These are phyloP conservation scores for Drosophila histrio DNA, from an alignment of 2,888 invertebrate species.

Conservation along the genomic window DNA sequence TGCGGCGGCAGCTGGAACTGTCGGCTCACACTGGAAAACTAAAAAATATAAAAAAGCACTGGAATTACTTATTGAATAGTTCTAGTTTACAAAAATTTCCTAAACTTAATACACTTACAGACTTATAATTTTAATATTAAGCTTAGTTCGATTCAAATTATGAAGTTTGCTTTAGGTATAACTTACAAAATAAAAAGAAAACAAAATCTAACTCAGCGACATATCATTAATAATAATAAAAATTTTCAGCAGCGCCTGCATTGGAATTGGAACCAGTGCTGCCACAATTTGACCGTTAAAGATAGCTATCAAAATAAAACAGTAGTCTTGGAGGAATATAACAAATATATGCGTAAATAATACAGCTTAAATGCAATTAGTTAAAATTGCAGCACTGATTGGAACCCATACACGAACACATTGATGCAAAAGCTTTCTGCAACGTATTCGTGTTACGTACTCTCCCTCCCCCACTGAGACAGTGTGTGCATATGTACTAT, in stretches of 20 bases:
- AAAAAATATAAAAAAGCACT: conserved; percentile 23
- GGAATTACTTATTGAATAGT: conserved; percentile 49
- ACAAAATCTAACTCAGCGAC: conserved; percentile 6
- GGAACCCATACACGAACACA: background rate
- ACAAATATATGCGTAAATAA: no score
- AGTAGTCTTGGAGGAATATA: no score
- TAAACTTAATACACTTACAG: conserved; percentile 66
- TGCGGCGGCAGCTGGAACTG: conserved; percentile 52
- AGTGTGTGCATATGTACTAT: conserved; percentile 5
- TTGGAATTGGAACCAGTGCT: conserved; percentile 23
- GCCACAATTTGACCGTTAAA: no score
- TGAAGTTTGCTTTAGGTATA: conserved; percentile 66
- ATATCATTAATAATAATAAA: conserved; percentile 4
- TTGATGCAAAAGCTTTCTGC: conserved; percentile 25
- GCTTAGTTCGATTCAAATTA: conserved; percentile 64
- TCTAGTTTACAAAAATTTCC: conserved; percentile 48
- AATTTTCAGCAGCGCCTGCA: conserved; percentile 12
- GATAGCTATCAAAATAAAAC: background rate
- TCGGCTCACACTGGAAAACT: conserved; percentile 36
- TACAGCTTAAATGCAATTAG: no score
- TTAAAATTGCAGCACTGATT: background rate
- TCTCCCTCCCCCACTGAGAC: conserved; percentile 3
- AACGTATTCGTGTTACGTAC: conserved; percentile 11
- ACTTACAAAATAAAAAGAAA: conserved; percentile 53
- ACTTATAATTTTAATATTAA: conserved; percentile 70